Percentiles rank a stretch among this genome's conserved stretches.
These are phyloP conservation scores for Numenius phaeopus DNA, from an alignment of 2,797 vertebrate genomes.

Conservation along the genomic window DNA sequence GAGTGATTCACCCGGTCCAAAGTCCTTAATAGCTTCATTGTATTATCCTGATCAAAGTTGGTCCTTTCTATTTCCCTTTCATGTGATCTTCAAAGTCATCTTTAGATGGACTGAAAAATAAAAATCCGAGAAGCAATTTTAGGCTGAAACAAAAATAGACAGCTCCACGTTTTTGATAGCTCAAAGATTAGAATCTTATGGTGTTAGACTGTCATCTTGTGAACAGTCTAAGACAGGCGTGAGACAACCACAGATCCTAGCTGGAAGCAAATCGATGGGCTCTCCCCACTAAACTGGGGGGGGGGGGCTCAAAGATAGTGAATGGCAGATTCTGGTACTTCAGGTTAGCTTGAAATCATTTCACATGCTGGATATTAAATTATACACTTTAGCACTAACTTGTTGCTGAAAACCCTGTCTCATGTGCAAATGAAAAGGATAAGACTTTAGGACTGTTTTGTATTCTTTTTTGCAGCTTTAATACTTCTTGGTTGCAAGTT, in stretches of 20 bases:
- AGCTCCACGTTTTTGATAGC: background rate
- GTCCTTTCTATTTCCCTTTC: conserved; percentile 27
- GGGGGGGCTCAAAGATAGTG: background rate
- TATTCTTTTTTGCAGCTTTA: background rate
- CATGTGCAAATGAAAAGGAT: background rate
- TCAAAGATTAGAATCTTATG: conserved; percentile 20
- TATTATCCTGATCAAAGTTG: conserved; percentile 52
- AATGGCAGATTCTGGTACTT: background rate
- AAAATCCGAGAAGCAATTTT: background rate
- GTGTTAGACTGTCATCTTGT: conserved; percentile 52
- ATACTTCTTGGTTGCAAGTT: background rate
- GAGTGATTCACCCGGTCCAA: background rate
- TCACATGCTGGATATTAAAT: background rate
- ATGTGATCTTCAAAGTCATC: conserved; percentile 49
- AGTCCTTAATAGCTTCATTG: conserved; percentile 54
- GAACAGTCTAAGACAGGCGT: background rate
- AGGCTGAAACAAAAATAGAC: conserved; percentile 2
- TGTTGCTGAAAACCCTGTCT: background rate
- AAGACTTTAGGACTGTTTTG: background rate
- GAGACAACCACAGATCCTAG: background rate
- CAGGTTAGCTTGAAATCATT: conserved; percentile 9
- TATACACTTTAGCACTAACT: background rate
- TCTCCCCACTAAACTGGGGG: background rate
- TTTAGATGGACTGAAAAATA: conserved; percentile 27
- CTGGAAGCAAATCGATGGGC: conserved; percentile 8